A percentile compares a stretch with the other conserved stretches of the same genome.
phyloP scores from a whole-genome alignment of 2,797 vertebrate genomes.

The Crypturellus tataupa region DNA sequence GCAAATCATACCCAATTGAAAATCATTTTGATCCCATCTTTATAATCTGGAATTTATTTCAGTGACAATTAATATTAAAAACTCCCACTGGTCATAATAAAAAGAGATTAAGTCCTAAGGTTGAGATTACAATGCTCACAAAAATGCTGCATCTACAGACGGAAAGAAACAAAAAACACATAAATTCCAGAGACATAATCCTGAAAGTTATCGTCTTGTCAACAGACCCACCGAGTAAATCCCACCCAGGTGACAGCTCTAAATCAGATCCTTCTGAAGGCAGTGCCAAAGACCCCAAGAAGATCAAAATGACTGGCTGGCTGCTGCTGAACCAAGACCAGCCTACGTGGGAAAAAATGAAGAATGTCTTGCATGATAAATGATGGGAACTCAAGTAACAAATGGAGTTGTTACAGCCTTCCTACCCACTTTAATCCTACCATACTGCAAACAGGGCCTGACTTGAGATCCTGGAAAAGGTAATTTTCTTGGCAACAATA shows the following conservation, averaged over 20 bases:
- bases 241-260: conserved; percentile 5
- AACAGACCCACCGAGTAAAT: background rate
- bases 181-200: background rate
- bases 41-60: background rate
- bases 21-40: background rate
- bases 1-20: background rate
- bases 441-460: background rate
- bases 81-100: background rate
- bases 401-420: background rate
- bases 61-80: background rate
- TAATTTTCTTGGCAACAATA: background rate
- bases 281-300: background rate
- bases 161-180: background rate
- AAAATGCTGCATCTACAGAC: background rate
- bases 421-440: background rate
- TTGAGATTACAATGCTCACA: background rate
- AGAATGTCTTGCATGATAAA: background rate
- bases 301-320: background rate
- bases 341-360: background rate
- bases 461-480: background rate
- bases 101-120: background rate
- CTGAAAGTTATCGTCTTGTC: background rate
- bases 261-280: background rate
- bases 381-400: background rate
- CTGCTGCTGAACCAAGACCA: background rate